phyloP scores from a whole-genome alignment of 1,140 invertebrate genomes.

The Drosophila kepulauana region DNA sequence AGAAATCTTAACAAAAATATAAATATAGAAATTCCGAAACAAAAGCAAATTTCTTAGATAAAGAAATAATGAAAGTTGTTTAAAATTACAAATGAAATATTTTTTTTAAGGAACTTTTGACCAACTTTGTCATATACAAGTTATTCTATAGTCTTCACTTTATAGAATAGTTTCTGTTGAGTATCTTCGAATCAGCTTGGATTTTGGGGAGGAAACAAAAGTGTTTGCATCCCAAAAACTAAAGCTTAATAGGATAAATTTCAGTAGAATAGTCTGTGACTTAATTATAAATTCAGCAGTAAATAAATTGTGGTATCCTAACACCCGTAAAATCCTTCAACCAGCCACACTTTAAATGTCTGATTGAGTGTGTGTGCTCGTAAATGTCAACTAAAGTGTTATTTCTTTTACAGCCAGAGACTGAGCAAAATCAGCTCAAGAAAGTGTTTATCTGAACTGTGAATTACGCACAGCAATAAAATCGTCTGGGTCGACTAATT shows the following conservation, averaged over 20 bases:
- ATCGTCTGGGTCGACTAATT: slow-evolving; percentile 17
- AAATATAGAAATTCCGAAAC: too few species aligned
- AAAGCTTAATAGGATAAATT: not conserved
- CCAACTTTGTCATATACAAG: not conserved
- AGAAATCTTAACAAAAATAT: too few species aligned
- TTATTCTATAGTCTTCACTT: not conserved
- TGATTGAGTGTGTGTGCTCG: not conserved
- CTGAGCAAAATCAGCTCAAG: slow-evolving; percentile 1
- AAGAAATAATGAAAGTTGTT: too few species aligned
- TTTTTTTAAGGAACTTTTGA: too few species aligned
- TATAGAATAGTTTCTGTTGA: not conserved
- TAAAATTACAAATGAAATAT: too few species aligned
- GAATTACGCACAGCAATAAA: not conserved
- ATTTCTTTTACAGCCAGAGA: slow-evolving; percentile 23
- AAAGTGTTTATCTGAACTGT: slow-evolving; percentile 7
- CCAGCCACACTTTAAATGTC: not conserved
- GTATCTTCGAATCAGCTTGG: not conserved
- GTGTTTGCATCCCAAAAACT: not conserved
- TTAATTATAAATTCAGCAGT: not conserved
- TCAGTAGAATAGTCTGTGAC: not conserved
- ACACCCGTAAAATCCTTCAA: not conserved
- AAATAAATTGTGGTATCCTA: not conserved
- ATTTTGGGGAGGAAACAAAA: not conserved
- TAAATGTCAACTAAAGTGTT: not conserved
- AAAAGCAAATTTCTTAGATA: too few species aligned